phyloP scores from a whole-genome alignment of 2,113 vertebrate species.

The Istiophorus platypterus region DNA sequence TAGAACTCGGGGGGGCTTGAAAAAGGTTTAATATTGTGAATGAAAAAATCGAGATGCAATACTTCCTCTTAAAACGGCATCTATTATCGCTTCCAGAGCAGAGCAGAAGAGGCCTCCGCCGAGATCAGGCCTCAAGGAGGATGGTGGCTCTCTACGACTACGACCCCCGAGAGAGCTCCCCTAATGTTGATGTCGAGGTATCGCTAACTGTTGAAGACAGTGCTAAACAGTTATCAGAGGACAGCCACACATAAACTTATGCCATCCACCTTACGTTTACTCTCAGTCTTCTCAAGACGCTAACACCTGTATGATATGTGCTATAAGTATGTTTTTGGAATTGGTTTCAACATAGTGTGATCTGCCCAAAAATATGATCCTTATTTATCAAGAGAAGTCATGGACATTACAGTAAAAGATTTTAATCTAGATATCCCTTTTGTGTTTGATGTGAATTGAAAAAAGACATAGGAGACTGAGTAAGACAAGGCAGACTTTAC shows the following conservation, averaged over 20 bases:
- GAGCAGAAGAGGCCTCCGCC: constrained; percentile 75
- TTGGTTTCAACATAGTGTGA: background rate
- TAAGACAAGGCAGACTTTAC: background rate
- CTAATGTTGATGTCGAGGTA: constrained; percentile 95
- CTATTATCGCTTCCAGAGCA: constrained; percentile 68
- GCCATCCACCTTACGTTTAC: background rate
- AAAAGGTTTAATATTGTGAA: background rate
- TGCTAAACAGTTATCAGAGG: background rate
- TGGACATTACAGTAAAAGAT: background rate
- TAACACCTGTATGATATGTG: background rate
- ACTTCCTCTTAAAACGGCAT: background rate
- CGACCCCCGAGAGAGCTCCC: constrained; percentile 95
- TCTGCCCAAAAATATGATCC: background rate
- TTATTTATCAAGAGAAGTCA: background rate
- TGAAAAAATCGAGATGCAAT: background rate
- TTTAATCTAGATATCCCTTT: background rate
- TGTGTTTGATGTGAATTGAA: background rate
- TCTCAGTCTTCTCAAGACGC: background rate
- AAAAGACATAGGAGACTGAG: background rate
- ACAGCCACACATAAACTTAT: background rate
- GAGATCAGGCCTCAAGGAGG: constrained; percentile 81
- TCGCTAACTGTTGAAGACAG: background rate
- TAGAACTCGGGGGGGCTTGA: background rate
- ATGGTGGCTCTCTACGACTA: constrained; percentile 98
- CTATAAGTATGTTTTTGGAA: background rate